A percentile compares a stretch with the other conserved stretches of the same genome.
Conservation (phyloP, 2,113 vertebrate genomes). For the Coptodon bakossiorum region DNA sequence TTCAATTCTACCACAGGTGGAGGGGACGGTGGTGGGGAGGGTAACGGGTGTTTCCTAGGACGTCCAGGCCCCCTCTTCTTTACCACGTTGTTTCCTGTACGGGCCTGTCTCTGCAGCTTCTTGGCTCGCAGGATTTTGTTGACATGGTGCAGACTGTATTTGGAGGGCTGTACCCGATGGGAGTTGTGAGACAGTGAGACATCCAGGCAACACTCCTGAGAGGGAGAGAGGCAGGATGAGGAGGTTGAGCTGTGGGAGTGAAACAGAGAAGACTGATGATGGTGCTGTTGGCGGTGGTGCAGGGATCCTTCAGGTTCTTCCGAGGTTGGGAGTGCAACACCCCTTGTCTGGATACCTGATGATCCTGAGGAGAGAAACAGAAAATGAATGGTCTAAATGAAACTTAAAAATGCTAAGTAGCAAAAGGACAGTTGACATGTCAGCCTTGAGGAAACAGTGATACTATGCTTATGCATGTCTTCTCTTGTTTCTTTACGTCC, state of each 20-base stretch:
- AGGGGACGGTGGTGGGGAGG: conserved; percentile 71
- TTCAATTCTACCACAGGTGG: conserved; percentile 33
- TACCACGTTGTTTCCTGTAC: conserved; percentile 97
- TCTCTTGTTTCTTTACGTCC: not conserved
- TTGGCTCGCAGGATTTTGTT: conserved; percentile 99
- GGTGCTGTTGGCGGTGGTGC: conserved; percentile 56
- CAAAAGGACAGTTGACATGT: not conserved
- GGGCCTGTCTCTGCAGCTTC: conserved; percentile 95
- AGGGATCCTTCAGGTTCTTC: conserved; percentile 56
- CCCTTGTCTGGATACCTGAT: conserved; percentile 59
- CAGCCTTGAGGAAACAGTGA: not conserved
- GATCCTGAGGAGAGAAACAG: conserved; percentile 29
- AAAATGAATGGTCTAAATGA: not conserved
- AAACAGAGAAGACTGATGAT: conserved; percentile 62
- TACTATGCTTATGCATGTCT: not conserved
- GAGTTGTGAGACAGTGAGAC: conserved; percentile 55
- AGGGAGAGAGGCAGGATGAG: conserved; percentile 42
- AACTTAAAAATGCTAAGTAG: not conserved
- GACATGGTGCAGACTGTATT: conserved; percentile 95
- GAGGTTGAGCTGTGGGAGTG: conserved; percentile 54
- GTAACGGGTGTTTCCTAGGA: conserved; percentile 86
- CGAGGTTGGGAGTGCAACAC: conserved; percentile 30
- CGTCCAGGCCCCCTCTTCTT: conserved; percentile 89
- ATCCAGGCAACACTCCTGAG: conserved; percentile 58
- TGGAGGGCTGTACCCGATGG: conserved; percentile 76